Conservation (phyloP, 2,797 vertebrate species). For the Podarcis lilfordi region DNA sequence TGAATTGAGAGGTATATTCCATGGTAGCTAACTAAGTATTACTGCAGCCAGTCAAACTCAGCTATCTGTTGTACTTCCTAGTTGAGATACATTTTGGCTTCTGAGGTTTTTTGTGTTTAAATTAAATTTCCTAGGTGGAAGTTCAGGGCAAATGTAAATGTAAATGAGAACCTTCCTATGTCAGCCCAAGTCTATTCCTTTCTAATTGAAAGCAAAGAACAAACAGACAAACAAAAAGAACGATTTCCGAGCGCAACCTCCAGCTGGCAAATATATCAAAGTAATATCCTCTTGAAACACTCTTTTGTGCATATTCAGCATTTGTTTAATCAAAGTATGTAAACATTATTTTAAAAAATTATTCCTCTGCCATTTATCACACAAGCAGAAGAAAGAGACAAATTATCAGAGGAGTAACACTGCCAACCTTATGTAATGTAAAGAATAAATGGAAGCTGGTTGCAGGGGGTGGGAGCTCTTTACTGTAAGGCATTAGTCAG, state of each 20-base stretch:
- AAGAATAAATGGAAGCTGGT: conserved; percentile 25
- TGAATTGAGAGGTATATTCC: neutral
- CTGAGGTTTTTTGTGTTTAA: neutral
- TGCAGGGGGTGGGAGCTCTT: conserved; percentile 12
- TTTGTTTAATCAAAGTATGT: conserved; percentile 27
- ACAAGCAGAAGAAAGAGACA: conserved; percentile 28
- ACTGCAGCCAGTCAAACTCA: neutral
- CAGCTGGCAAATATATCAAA: conserved; percentile 38
- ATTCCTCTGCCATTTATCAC: conserved; percentile 27
- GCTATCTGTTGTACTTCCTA: neutral
- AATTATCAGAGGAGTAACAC: conserved; percentile 28
- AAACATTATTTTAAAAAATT: conserved; percentile 25
- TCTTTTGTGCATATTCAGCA: conserved; percentile 9
- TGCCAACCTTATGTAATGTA: neutral
- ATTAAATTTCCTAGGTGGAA: neutral
- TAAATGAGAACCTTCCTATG: neutral
- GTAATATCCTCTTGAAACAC: conserved; percentile 3
- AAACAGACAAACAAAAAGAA: neutral
- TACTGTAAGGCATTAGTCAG: conserved; percentile 37
- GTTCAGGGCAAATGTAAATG: neutral
- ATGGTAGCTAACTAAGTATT: neutral
- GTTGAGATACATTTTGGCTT: neutral
- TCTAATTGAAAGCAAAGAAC: conserved; percentile 29
- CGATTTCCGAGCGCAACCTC: neutral
- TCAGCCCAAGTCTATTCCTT: neutral